Evolutionary conservation across 2,113 vertebrate genomes (phyloP), one percentile per base, ranked within the genome.

Genomic region (Rhynchopsitta pachyrhyncha): DNA sequence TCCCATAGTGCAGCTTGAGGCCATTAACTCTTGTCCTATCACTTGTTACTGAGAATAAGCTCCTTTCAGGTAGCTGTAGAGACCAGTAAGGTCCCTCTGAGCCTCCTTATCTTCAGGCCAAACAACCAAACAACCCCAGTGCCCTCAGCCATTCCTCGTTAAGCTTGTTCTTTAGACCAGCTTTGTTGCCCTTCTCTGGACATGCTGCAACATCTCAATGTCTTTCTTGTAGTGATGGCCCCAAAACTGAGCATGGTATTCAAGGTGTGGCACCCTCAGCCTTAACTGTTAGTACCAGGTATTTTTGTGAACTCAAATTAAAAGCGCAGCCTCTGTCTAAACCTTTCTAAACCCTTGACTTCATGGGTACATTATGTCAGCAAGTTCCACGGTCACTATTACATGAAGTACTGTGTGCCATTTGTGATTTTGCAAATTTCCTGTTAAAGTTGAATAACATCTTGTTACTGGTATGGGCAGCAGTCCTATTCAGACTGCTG

Each of bases 191-290:
- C 62, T 44, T 50, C 27, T 80, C 5, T 87, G 35, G 24, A 39
- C 17, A 2, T 4, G 3, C 19, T 79, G 14, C 23, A 35, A 20
- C 13, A 8, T 7, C 42, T 69, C 23, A 7, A 2, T 24, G 8
- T 70, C 55, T 5, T 35, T 50, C 44, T 42, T 49, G 29, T 3
- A 19, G 2, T 9, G 13, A 68, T 8, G 8, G 59, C 7, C 7
- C 33, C 47, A 42, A 42, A 93, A 67, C 25, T 37, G 57, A 55
- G 18, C 53, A 6, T 2, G 18, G 31, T 1, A 44, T 3, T 44
- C 0, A 1, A 29, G 28, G 6, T 39, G 27, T 3, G 1, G 18
- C 64, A 50, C 27, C 11, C 12, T 70, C 46, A 50, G 24, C 13
- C 46, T 52, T 66, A 63, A 17, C 14, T 74, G 22, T 64, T 73